These are phyloP conservation scores for Peromyscus eremicus DNA, from an alignment of 2,797 vertebrate genomes.

Conservation along the genomic window DNA sequence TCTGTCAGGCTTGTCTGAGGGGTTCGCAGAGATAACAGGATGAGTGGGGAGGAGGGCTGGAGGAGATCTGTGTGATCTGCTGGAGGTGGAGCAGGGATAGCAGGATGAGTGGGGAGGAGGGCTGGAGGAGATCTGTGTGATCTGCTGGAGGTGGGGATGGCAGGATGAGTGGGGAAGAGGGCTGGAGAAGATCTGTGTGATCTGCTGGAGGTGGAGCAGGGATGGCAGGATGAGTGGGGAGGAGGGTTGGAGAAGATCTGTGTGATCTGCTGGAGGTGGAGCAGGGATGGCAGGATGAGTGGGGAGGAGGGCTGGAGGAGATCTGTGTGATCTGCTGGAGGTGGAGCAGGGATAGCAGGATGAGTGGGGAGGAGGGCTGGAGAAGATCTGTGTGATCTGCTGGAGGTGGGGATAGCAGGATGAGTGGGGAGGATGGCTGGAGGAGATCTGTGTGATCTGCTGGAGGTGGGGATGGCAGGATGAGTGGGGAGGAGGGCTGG, in stretches of 20 bases:
- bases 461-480: not conserved
- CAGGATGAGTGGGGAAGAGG: not conserved
- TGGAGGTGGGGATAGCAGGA: not conserved
- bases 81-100: not conserved
- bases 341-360: not conserved
- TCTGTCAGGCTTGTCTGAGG: not conserved
- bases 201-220: not conserved
- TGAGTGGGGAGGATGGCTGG: not conserved
- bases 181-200: not conserved
- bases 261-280: not conserved
- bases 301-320: not conserved
- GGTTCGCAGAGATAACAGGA: not conserved
- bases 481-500: not conserved
- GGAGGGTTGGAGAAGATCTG: not conserved
- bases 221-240: not conserved
- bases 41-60: not conserved
- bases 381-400: not conserved
- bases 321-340: not conserved
- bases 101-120: not conserved
- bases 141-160: not conserved
- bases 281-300: too few species aligned
- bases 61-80: not conserved
- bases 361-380: not conserved
- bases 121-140: not conserved
- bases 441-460: not conserved